Evolutionary conservation across 2,113 vertebrate species (phyloP).

Genomic region (Ameiurus melas): DNA sequence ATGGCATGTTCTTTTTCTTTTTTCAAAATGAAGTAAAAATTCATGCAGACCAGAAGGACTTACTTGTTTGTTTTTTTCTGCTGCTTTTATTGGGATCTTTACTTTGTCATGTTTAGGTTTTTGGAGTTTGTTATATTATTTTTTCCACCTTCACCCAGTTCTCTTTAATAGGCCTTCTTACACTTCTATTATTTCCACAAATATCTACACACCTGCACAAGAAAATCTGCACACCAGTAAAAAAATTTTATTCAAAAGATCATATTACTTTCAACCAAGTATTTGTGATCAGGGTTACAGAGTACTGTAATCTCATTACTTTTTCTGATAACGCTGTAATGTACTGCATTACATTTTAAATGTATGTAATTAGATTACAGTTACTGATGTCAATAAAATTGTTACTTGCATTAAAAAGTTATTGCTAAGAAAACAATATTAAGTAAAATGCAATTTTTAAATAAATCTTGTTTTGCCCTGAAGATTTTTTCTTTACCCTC

Average conservation of each 20-base stretch:
- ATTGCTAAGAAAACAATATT: too few species aligned
- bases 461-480: too few species aligned
- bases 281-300: too few species aligned
- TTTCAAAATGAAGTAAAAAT: background rate
- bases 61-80: background rate
- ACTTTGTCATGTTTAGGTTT: background rate
- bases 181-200: background rate
- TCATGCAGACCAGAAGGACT: background rate
- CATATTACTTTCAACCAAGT: background rate
- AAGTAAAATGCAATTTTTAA: too few species aligned
- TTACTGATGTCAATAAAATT: too few species aligned
- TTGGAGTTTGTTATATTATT: background rate
- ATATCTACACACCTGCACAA: background rate
- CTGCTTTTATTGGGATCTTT: background rate
- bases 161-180: background rate
- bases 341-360: too few species aligned
- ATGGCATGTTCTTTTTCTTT: constrained; percentile 2
- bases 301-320: too few species aligned
- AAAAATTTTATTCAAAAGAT: background rate
- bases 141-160: background rate
- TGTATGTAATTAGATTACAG: too few species aligned
- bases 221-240: background rate
- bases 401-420: too few species aligned
- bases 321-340: too few species aligned
- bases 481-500: too few species aligned